Conservation (phyloP, 2,888 invertebrate species). For the Plemyria rubiginata region DNA sequence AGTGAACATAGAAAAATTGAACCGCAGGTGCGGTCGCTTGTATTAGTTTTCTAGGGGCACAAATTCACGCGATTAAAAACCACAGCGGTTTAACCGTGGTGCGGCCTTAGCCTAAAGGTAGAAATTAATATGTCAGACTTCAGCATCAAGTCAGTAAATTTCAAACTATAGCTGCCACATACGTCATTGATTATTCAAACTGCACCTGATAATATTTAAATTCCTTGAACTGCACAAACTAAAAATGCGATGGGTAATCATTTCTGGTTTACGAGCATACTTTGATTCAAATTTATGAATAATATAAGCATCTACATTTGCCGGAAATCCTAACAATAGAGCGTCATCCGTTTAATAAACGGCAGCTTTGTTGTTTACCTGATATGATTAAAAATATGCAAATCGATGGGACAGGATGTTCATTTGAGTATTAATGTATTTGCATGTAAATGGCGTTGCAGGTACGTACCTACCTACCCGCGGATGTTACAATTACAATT, state of each 20-base stretch:
- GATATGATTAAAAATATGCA: constrained; percentile 84
- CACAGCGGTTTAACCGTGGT: too few relatives aligned
- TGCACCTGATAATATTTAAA: constrained; percentile 6
- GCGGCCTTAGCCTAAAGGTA: too few relatives aligned
- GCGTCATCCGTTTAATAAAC: constrained; percentile 67
- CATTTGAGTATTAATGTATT: constrained; percentile 82
- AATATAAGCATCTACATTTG: constrained; percentile 58
- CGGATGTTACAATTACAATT: constrained; percentile 77
- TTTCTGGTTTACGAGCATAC: constrained; percentile 69
- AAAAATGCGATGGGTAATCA: constrained; percentile 63
- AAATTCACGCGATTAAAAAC: too few relatives aligned
- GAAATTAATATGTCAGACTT: too few relatives aligned
- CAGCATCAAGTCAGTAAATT: too few relatives aligned
- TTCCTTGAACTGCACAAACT: constrained; percentile 52
- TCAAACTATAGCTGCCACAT: too few relatives aligned
- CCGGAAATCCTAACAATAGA: constrained; percentile 80
- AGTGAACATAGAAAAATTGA: too few relatives aligned
- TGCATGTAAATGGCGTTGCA: constrained; percentile 76
- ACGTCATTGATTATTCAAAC: too few relatives aligned
- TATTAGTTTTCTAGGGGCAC: too few relatives aligned
- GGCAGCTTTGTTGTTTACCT: constrained; percentile 71
- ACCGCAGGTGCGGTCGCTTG: too few relatives aligned
- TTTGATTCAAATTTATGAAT: constrained; percentile 80
- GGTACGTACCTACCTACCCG: constrained; percentile 64
- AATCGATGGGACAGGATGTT: constrained; percentile 82